These are phyloP conservation scores for Phalacrocorax carbo DNA, from an alignment of 2,113 vertebrate genomes.

Conservation along the genomic window DNA sequence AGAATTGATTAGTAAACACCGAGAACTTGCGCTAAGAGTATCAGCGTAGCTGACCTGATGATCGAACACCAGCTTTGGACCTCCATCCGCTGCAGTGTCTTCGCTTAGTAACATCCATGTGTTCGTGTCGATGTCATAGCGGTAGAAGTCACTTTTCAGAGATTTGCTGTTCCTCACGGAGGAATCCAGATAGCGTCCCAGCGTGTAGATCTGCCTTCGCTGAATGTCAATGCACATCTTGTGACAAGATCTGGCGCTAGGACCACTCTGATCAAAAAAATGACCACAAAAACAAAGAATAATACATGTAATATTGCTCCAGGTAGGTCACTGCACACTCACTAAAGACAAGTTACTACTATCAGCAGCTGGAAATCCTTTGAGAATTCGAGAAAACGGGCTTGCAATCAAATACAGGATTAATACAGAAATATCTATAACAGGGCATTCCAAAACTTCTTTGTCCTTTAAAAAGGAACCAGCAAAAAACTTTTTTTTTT, in stretches of 20 bases:
- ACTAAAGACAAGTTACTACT: background rate
- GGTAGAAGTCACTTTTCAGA: slow-evolving; percentile 97
- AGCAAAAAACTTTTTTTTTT: background rate
- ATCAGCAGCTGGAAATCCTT: background rate
- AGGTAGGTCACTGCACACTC: background rate
- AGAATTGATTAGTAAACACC: background rate
- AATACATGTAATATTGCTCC: background rate
- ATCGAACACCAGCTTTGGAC: slow-evolving; percentile 96
- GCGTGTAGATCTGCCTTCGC: slow-evolving; percentile 93
- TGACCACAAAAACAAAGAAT: background rate
- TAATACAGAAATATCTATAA: background rate
- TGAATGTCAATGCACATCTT: slow-evolving; percentile 99
- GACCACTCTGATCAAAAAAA: slow-evolving; percentile 80
- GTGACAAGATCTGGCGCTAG: slow-evolving; percentile 97
- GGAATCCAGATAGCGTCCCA: slow-evolving; percentile 96
- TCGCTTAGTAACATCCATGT: slow-evolving; percentile 94
- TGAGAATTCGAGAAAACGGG: background rate
- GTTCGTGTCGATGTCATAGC: slow-evolving; percentile 95
- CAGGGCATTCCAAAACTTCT: background rate
- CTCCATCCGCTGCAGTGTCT: slow-evolving; percentile 93
- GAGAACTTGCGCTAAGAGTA: background rate
- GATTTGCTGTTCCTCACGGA: slow-evolving; percentile 98
- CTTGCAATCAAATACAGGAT: background rate
- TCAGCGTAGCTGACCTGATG: slow-evolving; percentile 85
- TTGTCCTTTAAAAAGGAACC: background rate